phyloP scores from a whole-genome alignment of 2,113 vertebrate species.

The Pan troglodytes region NHGRI_mPanTro3-v2.1_pri NC_072398.2:3556501-3557000 shows the following conservation, averaged over 20 bases:
- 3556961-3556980: not conserved
- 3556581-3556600: not conserved
- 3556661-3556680: not conserved
- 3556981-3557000: not conserved
- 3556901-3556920: not conserved
- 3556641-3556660: rapidly evolving
- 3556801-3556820: not conserved
- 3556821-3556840: not conserved
- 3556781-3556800: not conserved
- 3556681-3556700: not conserved
- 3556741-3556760: not conserved
- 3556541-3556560: not conserved
- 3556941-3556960: not conserved
- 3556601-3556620: rapidly evolving
- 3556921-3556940: not conserved
- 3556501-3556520: not conserved
- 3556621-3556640: not conserved
- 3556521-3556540: not conserved
- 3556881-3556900: not conserved
- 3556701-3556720: too few relatives aligned
- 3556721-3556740: not conserved
- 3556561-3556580: not conserved
- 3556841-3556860: not conserved
- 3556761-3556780: not conserved
- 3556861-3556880: not conserved